Base-by-base conservation (phyloP, 2,797 vertebrate species). In the Zenarchopterus dispar region DNA sequence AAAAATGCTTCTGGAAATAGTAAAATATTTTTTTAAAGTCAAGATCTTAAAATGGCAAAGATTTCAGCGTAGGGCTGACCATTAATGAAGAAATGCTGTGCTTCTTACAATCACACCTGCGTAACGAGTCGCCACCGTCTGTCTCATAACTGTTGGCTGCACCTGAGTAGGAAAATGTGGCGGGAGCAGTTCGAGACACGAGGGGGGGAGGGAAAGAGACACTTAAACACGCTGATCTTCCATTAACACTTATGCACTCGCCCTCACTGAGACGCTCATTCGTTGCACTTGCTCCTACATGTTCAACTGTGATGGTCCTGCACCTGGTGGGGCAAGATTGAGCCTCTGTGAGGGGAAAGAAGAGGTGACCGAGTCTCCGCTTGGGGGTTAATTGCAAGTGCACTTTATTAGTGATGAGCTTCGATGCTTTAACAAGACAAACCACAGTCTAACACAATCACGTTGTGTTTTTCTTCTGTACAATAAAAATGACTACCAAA, bases 391-490 rank as follows among this genome's bases (percentile, higher is more conserved):
- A 86, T 84, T 90, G 86, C 87, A 92, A 91, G 88, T 92, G 91
- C 91, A 93, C 91, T 94, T 93, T 93, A 91, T 75, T 88, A 87
- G 82, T 80, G 83, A 91, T 80, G 82, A 90, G 84, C 84, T 86
- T 75, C 70, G 48, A 87, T 73, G 78, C 86, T 92, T 91, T 86
- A 87, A 88, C 66, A 62, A 70, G 77, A 83, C 75, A 75, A 90
- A 81, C 79, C 84, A 80, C 84, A 84, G 77, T 82, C 75, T 74
- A 77, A 87, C 68, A 73, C 62, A 56, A 73, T 84, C 71, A 75
- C 81, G 81, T 81, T 75, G 75, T 80, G 69, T 80, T 69, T 79
- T 67, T 78, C 68, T 84, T 84, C 81, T 88, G 82, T 86, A 89
- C 81, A 93, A 90, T 91, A 91, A 93, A n/a, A 89, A 82, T 48